A percentile compares a stretch with the other conserved stretches of the same genome.
Conservation (phyloP, 2,797 vertebrate genomes). For the Sparidentex hasta region DNA sequence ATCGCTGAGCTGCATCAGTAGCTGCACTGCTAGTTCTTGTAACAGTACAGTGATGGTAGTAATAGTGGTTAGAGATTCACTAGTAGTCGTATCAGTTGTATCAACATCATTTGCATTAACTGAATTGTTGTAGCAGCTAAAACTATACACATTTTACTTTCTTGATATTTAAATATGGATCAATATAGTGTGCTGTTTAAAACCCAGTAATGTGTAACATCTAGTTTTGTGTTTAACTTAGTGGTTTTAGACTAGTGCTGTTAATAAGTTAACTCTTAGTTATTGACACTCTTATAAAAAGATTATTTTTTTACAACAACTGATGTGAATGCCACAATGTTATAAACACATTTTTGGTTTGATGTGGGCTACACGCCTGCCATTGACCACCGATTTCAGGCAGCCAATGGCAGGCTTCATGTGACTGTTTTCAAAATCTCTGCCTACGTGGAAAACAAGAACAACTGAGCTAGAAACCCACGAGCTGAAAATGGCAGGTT, state of each 20-base stretch:
- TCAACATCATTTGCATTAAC: not conserved
- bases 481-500: too few relatives aligned
- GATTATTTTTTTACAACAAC: not conserved
- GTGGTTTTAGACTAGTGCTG: too few relatives aligned
- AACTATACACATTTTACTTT: not conserved
- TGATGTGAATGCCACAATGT: not conserved
- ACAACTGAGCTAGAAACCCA: too few relatives aligned
- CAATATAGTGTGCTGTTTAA: not conserved
- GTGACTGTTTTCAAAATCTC: too few relatives aligned
- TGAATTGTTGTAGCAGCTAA: not conserved
- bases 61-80: not conserved
- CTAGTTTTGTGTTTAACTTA: too few relatives aligned
- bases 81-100: not conserved
- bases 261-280: not conserved
- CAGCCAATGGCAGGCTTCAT: too few relatives aligned
- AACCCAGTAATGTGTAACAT: not conserved
- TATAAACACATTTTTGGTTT: not conserved
- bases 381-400: too few relatives aligned
- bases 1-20: constrained; percentile 4
- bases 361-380: not conserved
- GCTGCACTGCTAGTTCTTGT: constrained; percentile 1
- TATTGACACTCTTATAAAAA: not conserved
- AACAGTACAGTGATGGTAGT: not conserved
- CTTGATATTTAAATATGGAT: too few relatives aligned
- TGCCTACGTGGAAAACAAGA: not conserved